Conservation (phyloP, 2,113 vertebrate species). For the Phyllopteryx taeniolatus region DNA sequence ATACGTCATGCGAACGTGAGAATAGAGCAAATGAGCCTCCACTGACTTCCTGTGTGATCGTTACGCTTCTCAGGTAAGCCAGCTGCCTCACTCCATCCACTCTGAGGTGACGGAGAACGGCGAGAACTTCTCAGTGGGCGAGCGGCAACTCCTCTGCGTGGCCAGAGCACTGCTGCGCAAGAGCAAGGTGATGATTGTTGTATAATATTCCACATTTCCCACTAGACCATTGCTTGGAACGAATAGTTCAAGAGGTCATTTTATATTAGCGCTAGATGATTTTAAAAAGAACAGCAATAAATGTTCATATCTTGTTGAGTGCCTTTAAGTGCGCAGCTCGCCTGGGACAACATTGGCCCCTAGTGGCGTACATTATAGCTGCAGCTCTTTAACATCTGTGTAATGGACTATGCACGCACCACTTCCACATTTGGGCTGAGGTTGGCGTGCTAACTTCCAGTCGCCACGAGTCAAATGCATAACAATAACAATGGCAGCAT, state of each 20-base stretch:
- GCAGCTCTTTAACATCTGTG: neutral
- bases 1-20: neutral
- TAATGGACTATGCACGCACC: no score
- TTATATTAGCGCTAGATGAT: neutral
- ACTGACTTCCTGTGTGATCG: constrained; percentile 8
- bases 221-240: constrained; percentile 5
- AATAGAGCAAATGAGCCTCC: neutral
- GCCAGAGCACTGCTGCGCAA: constrained; percentile 77
- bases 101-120: constrained; percentile 79
- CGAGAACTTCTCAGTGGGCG: constrained; percentile 81
- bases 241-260: neutral
- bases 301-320: neutral
- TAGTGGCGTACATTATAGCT: constrained; percentile 37
- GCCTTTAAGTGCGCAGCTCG: neutral
- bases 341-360: constrained; percentile 62
- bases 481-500: no score
- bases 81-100: constrained; percentile 71
- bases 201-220: constrained; percentile 22
- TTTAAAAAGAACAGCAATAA: neutral
- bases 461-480: no score
- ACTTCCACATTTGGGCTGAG: no score
- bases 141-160: constrained; percentile 78
- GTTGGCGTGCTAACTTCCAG: no score
- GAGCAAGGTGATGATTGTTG: constrained; percentile 73
- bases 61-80: constrained; percentile 63